Conservation (phyloP, 2,888 invertebrate genomes). For the Oithona nana region DNA sequence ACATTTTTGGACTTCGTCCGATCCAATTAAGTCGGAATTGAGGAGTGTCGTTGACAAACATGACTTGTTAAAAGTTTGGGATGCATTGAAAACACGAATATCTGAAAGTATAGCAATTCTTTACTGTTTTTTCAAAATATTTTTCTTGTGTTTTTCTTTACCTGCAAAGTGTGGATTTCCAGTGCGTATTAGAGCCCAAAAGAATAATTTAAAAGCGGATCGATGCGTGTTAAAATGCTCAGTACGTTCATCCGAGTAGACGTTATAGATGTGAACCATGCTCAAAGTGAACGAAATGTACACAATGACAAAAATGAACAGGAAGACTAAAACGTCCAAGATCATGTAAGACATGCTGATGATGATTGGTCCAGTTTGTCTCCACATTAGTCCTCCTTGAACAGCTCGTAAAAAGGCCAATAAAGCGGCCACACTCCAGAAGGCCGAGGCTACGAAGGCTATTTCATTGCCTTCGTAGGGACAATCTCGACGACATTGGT, state of each 20-base stretch:
- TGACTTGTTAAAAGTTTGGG: neutral
- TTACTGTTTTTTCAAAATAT: neutral
- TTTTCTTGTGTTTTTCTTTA: neutral
- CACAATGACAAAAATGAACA: constrained; percentile 17
- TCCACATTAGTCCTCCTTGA: constrained; percentile 17
- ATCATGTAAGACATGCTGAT: constrained; percentile 17
- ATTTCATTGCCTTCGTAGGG: constrained; percentile 12
- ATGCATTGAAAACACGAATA: neutral
- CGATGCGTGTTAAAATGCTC: constrained; percentile 9
- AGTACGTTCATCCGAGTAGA: constrained; percentile 6
- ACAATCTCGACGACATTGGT: constrained; percentile 12
- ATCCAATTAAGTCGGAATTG: neutral
- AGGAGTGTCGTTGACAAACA: neutral
- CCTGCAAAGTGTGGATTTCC: constrained; percentile 15
- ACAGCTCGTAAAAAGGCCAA: constrained; percentile 10
- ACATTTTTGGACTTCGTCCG: neutral
- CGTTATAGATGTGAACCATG: constrained; percentile 13
- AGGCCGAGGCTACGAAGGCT: constrained; percentile 5
- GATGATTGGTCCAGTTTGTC: constrained; percentile 16
- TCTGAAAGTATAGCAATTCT: neutral
- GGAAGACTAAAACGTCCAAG: constrained; percentile 13
- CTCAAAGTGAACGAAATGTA: constrained; percentile 14
- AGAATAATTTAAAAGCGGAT: constrained; percentile 17
- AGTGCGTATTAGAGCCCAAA: constrained; percentile 14
- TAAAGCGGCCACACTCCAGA: constrained; percentile 12